Evolutionary conservation across 2,888 invertebrate species (phyloP).

Genomic region (Xanthorhoe designata): DNA sequence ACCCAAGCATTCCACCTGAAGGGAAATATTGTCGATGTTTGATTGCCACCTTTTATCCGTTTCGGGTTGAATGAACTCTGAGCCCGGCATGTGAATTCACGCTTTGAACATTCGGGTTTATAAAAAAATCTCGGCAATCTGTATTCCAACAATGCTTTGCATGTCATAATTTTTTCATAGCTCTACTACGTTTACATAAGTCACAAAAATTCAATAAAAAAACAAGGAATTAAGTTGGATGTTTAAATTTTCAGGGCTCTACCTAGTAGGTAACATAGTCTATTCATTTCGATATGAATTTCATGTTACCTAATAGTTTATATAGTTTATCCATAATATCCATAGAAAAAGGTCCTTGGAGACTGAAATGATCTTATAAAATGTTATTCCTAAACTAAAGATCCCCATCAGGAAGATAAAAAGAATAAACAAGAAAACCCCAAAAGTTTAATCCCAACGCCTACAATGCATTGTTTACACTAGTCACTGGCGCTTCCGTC

Average conservation of each 20-base stretch:
- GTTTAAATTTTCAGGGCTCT: too few relatives aligned
- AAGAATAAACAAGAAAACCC: constrained; percentile 10
- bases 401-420: not conserved
- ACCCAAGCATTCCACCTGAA: constrained; percentile 38
- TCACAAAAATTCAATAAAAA: too few relatives aligned
- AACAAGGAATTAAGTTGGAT: too few relatives aligned
- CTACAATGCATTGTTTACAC: constrained; percentile 48
- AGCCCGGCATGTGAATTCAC: constrained; percentile 18
- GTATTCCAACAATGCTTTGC: not conserved
- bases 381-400: not conserved
- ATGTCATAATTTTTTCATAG: not conserved
- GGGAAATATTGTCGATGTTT: constrained; percentile 36
- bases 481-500: constrained; percentile 34
- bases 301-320: too few relatives aligned
- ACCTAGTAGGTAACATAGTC: too few relatives aligned
- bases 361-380: too few relatives aligned
- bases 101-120: not conserved
- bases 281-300: too few relatives aligned
- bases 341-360: too few relatives aligned
- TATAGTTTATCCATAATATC: too few relatives aligned
- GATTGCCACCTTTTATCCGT: constrained; percentile 27
- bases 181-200: not conserved
- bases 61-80: constrained; percentile 15
- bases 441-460: constrained; percentile 24
- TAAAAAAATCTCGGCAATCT: not conserved